Percentiles rank a stretch among this genome's conserved stretches.
phyloP scores from a whole-genome alignment of 2,113 vertebrate genomes.

The Bombycilla garrulus region DNA sequence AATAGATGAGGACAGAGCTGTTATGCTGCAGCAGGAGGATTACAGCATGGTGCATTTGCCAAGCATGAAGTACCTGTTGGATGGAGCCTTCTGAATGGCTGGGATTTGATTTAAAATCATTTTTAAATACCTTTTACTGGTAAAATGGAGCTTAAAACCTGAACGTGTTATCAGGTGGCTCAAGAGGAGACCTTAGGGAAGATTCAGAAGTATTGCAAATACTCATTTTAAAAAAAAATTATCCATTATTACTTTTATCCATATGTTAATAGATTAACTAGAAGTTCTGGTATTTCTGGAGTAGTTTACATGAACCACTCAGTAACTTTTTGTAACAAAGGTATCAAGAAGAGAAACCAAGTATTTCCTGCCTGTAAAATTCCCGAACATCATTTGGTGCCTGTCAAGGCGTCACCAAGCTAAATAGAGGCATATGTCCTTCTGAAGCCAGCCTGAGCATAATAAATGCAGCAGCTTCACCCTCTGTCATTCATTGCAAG shows the following conservation, averaged over 20 bases:
- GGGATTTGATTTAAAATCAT: neutral
- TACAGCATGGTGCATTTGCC: accelerated
- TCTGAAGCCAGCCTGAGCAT: neutral
- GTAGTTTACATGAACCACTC: neutral
- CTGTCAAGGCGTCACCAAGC: neutral
- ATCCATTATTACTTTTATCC: neutral
- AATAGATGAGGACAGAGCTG: neutral
- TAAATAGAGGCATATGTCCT: accelerated
- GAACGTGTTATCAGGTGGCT: neutral
- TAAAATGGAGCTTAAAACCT: neutral
- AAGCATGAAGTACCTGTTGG: accelerated
- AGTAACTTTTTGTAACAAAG: neutral
- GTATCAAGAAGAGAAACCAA: neutral
- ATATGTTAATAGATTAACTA: neutral
- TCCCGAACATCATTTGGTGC: neutral
- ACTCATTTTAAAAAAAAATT: neutral
- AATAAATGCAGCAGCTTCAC: neutral
- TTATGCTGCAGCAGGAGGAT: accelerated
- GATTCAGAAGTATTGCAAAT: neutral
- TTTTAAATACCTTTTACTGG: neutral
- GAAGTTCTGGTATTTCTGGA: neutral
- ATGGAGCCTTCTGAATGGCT: neutral
- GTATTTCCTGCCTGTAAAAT: neutral
- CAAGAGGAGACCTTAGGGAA: neutral
- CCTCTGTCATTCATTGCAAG: neutral